A percentile compares a stretch with the other conserved stretches of the same genome.
These are phyloP conservation scores for Cheilosia grossa DNA, from an alignment of 2,888 invertebrate genomes.

Conservation along the genomic window DNA sequence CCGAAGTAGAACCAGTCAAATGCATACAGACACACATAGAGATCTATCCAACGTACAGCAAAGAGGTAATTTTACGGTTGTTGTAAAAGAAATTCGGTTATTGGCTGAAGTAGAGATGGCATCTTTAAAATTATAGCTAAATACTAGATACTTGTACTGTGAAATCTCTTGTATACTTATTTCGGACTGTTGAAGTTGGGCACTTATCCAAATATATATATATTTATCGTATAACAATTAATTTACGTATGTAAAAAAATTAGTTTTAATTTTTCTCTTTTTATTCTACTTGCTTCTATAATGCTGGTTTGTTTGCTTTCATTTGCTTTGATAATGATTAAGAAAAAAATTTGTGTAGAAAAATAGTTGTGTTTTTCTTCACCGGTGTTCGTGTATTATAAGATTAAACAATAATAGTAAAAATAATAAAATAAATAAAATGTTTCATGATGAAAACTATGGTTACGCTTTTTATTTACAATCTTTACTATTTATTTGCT, in stretches of 20 bases:
- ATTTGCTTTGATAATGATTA: slow-evolving; percentile 17
- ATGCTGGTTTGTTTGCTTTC: slow-evolving; percentile 54
- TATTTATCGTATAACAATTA: background rate
- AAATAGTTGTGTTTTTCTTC: background rate
- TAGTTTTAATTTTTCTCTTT: slow-evolving; percentile 11
- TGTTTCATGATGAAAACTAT: slow-evolving; percentile 15
- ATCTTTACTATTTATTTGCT: slow-evolving; percentile 22
- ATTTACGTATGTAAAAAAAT: background rate
- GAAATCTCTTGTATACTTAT: slow-evolving; percentile 10
- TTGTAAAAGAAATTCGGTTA: slow-evolving; percentile 74
- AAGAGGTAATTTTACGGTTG: slow-evolving; percentile 83
- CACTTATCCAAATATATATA: slow-evolving; percentile 18
- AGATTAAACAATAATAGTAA: slow-evolving; percentile 18
- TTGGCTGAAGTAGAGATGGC: slow-evolving; percentile 24
- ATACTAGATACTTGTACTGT: slow-evolving; percentile 38
- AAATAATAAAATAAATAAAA: slow-evolving; percentile 46
- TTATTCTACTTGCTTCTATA: slow-evolving; percentile 39
- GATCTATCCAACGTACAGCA: slow-evolving; percentile 82
- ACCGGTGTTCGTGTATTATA: slow-evolving; percentile 41
- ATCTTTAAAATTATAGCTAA: slow-evolving; percentile 9
- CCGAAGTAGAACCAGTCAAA: slow-evolving; percentile 81
- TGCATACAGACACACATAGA: slow-evolving; percentile 82
- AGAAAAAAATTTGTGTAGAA: slow-evolving; percentile 6
- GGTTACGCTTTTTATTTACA: slow-evolving; percentile 50
- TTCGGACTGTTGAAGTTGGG: slow-evolving; percentile 43